Evolutionary conservation across 2,797 vertebrate species (phyloP).

Genomic region (Knipowitschia caucasica): DNA sequence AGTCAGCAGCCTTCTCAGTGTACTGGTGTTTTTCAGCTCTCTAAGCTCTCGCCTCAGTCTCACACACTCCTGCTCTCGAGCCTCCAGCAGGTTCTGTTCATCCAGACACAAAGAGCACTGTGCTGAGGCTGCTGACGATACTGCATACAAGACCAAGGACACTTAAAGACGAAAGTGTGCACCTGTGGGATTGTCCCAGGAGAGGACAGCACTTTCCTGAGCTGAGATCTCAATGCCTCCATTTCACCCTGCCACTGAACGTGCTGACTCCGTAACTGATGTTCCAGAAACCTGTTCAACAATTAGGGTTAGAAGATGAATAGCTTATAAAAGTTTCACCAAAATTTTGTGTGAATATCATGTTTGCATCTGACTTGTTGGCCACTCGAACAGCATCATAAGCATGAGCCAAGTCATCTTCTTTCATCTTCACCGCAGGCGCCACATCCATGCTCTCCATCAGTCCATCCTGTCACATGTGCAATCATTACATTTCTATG

Average conservation of each 20-base stretch:
- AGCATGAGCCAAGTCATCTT: conserved; percentile 72
- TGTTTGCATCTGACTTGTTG: conserved; percentile 71
- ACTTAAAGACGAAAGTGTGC: too few species aligned
- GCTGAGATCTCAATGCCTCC: conserved; percentile 49
- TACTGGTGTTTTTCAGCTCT: conserved; percentile 60
- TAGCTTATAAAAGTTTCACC: neutral
- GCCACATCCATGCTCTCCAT: conserved; percentile 71
- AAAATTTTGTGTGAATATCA: neutral
- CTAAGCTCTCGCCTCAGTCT: conserved; percentile 73
- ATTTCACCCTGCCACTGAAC: conserved; percentile 62
- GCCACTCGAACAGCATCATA: conserved; percentile 77
- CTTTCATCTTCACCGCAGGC: conserved; percentile 55
- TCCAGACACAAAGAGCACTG: conserved; percentile 44
- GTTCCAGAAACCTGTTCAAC: conserved; percentile 71
- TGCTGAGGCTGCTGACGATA: too few species aligned
- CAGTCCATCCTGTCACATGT: conserved; percentile 54
- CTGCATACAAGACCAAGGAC: too few species aligned
- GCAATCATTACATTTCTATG: neutral
- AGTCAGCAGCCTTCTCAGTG: conserved; percentile 60
- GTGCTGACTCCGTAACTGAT: conserved; percentile 65
- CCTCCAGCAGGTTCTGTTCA: conserved; percentile 68
- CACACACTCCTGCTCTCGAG: conserved; percentile 66
- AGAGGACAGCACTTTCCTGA: conserved; percentile 34
- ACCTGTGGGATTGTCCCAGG: conserved; percentile 41
- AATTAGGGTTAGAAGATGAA: neutral